A percentile compares a stretch with the other conserved stretches of the same genome.
Conservation (phyloP, 2,113 vertebrate species). For the Candoia aspera region DNA sequence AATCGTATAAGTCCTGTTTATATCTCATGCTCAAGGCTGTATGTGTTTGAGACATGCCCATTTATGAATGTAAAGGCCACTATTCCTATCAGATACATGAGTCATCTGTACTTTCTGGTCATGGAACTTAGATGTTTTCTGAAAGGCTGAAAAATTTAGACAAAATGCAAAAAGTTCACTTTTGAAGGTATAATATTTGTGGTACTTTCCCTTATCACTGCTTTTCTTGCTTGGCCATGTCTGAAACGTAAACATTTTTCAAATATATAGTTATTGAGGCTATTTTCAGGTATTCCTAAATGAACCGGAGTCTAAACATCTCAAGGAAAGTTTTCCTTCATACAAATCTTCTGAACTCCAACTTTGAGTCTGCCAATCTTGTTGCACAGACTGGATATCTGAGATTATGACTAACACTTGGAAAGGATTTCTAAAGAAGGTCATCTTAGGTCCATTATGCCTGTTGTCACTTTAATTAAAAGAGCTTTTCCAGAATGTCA, state of each 20-base stretch:
- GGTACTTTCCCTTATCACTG: neutral
- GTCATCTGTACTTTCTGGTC: too few species aligned
- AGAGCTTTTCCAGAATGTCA: too few species aligned
- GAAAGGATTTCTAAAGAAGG: neutral
- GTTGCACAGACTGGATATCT: neutral
- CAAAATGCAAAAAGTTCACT: neutral
- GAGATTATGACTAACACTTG: neutral
- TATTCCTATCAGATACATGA: too few species aligned
- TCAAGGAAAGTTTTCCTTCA: too few species aligned
- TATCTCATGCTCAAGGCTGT: too few species aligned
- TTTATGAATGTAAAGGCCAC: too few species aligned
- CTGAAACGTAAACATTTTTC: neutral
- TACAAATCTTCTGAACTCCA: neutral
- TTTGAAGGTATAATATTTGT: neutral
- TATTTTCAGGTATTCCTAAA: neutral
- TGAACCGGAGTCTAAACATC: neutral
- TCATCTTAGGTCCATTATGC: neutral
- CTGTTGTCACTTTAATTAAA: neutral
- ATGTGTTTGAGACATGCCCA: too few species aligned
- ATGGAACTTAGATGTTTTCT: neutral
- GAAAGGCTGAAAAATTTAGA: neutral
- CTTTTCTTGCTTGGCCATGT: neutral
- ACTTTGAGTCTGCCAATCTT: neutral
- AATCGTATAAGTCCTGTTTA: too few species aligned
- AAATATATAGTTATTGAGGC: neutral